Percentiles rank a stretch among this genome's conserved stretches.
Evolutionary conservation across 2,113 vertebrate species (phyloP).

Genomic region (Psilopsiagon aurifrons): DNA sequence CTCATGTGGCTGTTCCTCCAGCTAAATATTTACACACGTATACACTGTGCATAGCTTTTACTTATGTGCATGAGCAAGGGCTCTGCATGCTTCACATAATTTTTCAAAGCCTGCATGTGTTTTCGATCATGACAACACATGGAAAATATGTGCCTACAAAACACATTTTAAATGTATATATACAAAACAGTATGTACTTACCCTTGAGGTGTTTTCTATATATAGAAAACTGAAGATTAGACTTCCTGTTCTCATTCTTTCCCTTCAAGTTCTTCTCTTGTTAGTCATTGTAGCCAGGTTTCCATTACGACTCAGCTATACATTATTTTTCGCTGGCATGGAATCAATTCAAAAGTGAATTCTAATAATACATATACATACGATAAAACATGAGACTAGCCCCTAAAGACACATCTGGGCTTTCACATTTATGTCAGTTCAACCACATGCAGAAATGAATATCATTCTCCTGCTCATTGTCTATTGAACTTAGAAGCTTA

Average conservation of each 20-base stretch:
- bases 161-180: constrained; percentile 65
- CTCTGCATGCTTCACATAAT: constrained; percentile 66
- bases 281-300: constrained; percentile 15
- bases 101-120: constrained; percentile 71
- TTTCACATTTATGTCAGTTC: neutral
- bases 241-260: constrained; percentile 17
- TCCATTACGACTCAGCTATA: neutral
- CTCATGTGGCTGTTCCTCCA: constrained; percentile 59
- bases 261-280: neutral
- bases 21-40: constrained; percentile 71
- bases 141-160: constrained; percentile 71
- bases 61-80: constrained; percentile 40
- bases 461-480: neutral
- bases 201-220: constrained; percentile 56
- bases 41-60: constrained; percentile 1
- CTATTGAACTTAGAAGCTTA: neutral
- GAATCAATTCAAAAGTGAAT: neutral
- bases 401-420: neutral
- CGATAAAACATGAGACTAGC: neutral
- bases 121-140: constrained; percentile 69
- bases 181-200: constrained; percentile 48
- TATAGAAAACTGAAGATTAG: constrained; percentile 67
- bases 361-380: neutral
- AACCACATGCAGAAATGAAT: neutral
- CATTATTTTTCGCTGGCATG: constrained; percentile 19